Percentiles rank a stretch among this genome's conserved stretches.
Conservation (phyloP, 2,113 vertebrate species). For the Saguinus imperator region DNA sequence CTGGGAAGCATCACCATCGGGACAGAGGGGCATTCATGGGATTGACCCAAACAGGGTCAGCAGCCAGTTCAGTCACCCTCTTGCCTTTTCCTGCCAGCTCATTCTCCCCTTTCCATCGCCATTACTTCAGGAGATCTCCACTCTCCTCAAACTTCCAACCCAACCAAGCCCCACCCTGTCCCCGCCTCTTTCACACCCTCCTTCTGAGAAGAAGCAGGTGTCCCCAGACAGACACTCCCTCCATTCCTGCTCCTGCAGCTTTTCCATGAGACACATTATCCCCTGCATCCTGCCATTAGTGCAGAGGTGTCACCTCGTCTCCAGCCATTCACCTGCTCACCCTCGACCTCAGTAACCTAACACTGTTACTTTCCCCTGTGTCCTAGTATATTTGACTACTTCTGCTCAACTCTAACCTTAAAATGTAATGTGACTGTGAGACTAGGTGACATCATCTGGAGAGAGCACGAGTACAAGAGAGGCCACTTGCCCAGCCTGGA, state of each 20-base stretch:
- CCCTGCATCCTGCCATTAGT: neutral
- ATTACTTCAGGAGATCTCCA: neutral
- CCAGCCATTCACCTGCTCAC: too few relatives aligned
- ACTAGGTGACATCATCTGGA: too few relatives aligned
- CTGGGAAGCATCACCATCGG: neutral
- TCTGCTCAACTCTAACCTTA: neutral
- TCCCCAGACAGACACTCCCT: neutral
- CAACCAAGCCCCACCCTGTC: neutral
- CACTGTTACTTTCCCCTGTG: neutral
- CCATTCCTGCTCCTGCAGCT: too few relatives aligned
- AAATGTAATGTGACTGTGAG: too few relatives aligned
- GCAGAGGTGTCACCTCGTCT: accelerated
- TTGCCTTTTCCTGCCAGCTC: neutral
- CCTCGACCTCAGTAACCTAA: neutral
- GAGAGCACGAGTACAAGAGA: too few relatives aligned
- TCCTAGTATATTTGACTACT: neutral
- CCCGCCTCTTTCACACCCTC: neutral
- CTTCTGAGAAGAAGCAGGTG: neutral
- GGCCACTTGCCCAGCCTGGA: too few relatives aligned
- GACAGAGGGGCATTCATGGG: neutral
- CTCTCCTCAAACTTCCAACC: neutral
- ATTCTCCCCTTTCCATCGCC: neutral
- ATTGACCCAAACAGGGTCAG: neutral
- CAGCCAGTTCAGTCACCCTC: neutral
- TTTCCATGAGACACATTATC: too few relatives aligned